These are phyloP conservation scores for Brachirus orientalis DNA, from an alignment of 2,113 vertebrate genomes.

Conservation along the genomic window DNA sequence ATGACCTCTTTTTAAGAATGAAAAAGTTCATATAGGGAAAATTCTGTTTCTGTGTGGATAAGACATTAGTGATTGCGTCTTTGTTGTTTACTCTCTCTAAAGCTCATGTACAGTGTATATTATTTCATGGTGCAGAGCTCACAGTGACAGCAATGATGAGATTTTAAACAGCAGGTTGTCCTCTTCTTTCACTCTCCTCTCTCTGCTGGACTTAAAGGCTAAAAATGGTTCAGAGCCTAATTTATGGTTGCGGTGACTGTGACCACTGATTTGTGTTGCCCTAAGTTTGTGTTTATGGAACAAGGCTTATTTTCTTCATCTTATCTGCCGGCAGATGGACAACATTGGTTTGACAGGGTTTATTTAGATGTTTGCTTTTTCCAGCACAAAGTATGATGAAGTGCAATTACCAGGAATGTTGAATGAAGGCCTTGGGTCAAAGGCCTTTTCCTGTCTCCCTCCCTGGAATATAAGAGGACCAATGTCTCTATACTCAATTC, in stretches of 20 bases:
- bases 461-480: conserved; percentile 51
- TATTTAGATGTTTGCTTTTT: conserved; percentile 82
- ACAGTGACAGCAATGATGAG: conserved; percentile 73
- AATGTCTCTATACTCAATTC: conserved; percentile 25
- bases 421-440: conserved; percentile 71
- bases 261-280: conserved; percentile 78
- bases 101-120: conserved; percentile 39
- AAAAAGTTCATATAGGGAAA: too few relatives aligned
- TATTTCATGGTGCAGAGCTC: conserved; percentile 46
- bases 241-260: conserved; percentile 76
- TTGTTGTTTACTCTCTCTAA: conserved; percentile 49
- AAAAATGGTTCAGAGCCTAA: conserved; percentile 77
- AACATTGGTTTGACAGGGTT: conserved; percentile 73
- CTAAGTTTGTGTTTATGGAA: conserved; percentile 83
- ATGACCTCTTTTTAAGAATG: too few relatives aligned
- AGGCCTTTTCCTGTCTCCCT: conserved; percentile 79
- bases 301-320: conserved; percentile 71
- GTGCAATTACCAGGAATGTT: conserved; percentile 74
- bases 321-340: conserved; percentile 80
- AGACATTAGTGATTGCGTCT: conserved; percentile 39
- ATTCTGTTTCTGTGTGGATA: too few relatives aligned
- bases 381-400: conserved; percentile 75
- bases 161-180: conserved; percentile 82
- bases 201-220: conserved; percentile 61
- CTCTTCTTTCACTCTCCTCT: conserved; percentile 60